Evolutionary conservation across 2,888 invertebrate species (phyloP).

Genomic region (Lasioglossum lativentre): DNA sequence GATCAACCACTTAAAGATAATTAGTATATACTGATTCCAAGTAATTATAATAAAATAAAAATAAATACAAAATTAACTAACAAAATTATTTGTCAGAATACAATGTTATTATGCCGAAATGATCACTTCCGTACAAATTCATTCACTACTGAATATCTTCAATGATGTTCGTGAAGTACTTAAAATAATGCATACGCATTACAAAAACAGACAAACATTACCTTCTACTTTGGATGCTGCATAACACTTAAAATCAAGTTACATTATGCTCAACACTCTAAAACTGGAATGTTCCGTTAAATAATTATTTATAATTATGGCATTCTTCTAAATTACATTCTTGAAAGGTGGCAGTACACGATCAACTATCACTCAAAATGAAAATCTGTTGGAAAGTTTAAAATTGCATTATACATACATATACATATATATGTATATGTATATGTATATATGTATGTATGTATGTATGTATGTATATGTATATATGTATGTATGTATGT

Average conservation of each 20-base stretch:
- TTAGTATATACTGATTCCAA: conserved; percentile 26
- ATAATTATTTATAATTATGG: conserved; percentile 40
- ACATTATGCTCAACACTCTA: conserved; percentile 49
- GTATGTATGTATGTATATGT: no score
- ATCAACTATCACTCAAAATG: conserved; percentile 59
- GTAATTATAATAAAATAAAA: conserved; percentile 15
- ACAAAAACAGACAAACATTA: conserved; percentile 22
- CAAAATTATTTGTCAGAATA: conserved; percentile 17
- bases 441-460: no score
- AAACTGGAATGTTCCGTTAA: conserved; percentile 66
- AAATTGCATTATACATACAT: conserved; percentile 38
- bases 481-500: no score
- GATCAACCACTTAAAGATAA: conserved; percentile 29
- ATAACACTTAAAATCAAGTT: conserved; percentile 41
- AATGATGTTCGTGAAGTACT: neutral
- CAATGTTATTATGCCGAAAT: conserved; percentile 10
- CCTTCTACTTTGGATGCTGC: conserved; percentile 43
- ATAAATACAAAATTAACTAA: conserved; percentile 39
- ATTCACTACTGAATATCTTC: conserved; percentile 13
- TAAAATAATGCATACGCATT: conserved; percentile 21
- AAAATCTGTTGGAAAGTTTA: conserved; percentile 35
- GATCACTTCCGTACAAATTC: conserved; percentile 42
- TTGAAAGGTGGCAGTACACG: conserved; percentile 56
- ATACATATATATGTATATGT: no score
- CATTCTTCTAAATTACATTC: conserved; percentile 46